Conservation (phyloP, 2,797 vertebrate species). For the Macropus fuliginosus region DNA sequence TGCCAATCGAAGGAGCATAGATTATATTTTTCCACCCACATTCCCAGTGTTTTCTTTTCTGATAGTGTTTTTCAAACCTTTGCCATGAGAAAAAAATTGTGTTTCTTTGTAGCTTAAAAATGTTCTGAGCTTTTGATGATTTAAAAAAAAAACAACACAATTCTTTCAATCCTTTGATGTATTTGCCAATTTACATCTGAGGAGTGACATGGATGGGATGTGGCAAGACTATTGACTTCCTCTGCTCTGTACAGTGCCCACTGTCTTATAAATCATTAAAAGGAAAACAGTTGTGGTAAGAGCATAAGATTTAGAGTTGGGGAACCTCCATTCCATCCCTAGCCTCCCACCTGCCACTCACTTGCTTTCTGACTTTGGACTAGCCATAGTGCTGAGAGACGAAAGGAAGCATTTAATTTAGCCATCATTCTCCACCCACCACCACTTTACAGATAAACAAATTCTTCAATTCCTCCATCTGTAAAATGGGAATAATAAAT, state of each 20-base stretch:
- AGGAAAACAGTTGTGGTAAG: background rate
- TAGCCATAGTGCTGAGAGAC: background rate
- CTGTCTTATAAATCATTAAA: background rate
- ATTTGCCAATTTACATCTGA: background rate
- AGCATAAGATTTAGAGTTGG: background rate
- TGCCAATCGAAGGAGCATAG: background rate
- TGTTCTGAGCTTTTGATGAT: background rate
- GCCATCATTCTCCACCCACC: background rate
- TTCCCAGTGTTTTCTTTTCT: background rate
- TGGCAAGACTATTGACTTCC: constrained; percentile 1
- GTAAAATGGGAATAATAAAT: background rate
- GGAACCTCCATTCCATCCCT: background rate
- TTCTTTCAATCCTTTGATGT: background rate
- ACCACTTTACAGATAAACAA: background rate
- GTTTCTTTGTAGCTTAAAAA: background rate
- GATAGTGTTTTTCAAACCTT: background rate
- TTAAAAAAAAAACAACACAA: background rate
- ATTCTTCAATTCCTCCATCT: background rate
- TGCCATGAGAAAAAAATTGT: background rate
- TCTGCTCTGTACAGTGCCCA: background rate
- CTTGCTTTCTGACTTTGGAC: background rate
- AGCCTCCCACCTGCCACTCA: background rate
- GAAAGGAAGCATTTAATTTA: background rate
- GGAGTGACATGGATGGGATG: background rate
- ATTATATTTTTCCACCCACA: background rate